A percentile compares a stretch with the other conserved stretches of the same genome.
These are phyloP conservation scores for Trichogramma evanescens DNA, from an alignment of 2,888 invertebrate species.

Conservation along the genomic window DNA sequence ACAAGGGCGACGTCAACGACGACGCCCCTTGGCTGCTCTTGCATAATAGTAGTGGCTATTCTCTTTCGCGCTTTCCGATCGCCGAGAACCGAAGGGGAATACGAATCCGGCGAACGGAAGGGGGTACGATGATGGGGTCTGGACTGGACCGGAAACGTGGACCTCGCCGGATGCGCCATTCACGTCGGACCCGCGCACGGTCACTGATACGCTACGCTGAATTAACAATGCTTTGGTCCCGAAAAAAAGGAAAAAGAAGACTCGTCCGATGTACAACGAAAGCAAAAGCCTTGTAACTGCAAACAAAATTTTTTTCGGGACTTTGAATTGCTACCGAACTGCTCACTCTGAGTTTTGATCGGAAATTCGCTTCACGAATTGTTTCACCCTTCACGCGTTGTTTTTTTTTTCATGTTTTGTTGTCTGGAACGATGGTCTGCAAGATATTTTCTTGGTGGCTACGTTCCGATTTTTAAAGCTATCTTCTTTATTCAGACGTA, in stretches of 20 bases:
- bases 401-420: neutral
- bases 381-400: neutral
- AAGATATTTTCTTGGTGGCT: conserved; percentile 24
- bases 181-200: conserved; percentile 39
- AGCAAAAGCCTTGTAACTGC: conserved; percentile 4
- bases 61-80: conserved; percentile 10
- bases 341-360: conserved; percentile 21
- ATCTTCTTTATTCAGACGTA: too few relatives aligned
- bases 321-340: conserved; percentile 6
- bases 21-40: neutral
- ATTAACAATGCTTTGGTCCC: conserved; percentile 40
- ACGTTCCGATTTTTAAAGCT: too few relatives aligned
- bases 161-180: conserved; percentile 47
- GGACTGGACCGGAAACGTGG: conserved; percentile 47
- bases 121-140: conserved; percentile 36
- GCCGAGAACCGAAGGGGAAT: conserved; percentile 19
- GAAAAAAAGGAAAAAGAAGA: conserved; percentile 21
- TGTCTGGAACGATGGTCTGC: neutral
- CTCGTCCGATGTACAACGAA: neutral
- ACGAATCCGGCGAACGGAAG: conserved; percentile 25
- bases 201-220: conserved; percentile 41
- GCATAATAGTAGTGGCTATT: neutral
- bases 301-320: conserved; percentile 24
- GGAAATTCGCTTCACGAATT: conserved; percentile 29
- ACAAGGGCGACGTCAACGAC: conserved; percentile 21